phyloP scores from a whole-genome alignment of 2,113 vertebrate genomes.

The Coptodon bakossiorum region DNA sequence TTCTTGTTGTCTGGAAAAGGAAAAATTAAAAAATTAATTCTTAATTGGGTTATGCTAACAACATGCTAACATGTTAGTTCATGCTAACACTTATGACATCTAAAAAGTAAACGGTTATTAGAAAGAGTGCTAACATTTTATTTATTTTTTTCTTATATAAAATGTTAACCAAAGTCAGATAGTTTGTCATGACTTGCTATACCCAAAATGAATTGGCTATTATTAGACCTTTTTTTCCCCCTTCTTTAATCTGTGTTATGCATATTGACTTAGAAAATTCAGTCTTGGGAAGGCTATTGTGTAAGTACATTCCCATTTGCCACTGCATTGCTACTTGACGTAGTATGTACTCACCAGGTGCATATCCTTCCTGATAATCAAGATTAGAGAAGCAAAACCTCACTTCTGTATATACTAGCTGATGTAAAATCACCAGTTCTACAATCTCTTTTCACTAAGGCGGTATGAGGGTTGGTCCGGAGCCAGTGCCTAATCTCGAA shows the following conservation, averaged over 20 bases:
- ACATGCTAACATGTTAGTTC: background rate
- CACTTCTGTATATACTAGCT: background rate
- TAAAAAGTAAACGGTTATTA: background rate
- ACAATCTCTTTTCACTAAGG: background rate
- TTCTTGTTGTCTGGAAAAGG: background rate
- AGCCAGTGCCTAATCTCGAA: background rate
- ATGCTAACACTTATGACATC: background rate
- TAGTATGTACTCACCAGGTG: background rate
- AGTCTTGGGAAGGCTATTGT: background rate
- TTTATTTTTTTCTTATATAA: background rate
- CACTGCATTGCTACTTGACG: background rate
- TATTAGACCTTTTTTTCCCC: fast-evolving
- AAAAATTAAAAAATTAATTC: background rate
- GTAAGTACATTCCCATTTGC: background rate
- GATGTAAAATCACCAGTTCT: background rate
- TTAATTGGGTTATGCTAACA: background rate
- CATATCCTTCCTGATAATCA: background rate
- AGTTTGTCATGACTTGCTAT: background rate
- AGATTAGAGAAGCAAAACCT: background rate
- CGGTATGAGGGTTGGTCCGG: background rate
- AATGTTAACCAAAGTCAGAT: background rate
- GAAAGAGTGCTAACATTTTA: background rate
- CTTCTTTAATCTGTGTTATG: background rate
- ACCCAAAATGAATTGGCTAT: background rate
- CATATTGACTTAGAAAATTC: background rate